Conservation (phyloP, 1,140 invertebrate genomes). For the Chymomyza costata region DNA sequence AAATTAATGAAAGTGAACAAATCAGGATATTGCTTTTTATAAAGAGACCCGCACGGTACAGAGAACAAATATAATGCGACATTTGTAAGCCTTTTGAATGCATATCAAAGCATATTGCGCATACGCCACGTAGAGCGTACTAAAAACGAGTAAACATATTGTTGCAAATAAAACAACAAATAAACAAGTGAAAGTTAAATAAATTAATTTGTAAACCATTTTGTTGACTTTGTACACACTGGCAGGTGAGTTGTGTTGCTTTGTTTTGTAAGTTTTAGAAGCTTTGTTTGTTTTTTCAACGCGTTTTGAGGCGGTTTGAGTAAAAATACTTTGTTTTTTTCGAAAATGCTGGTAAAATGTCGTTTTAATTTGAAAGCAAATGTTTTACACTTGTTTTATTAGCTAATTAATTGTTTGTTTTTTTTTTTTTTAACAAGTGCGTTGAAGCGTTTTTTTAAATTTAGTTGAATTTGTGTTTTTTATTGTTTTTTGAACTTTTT, state of each 20-base stretch:
- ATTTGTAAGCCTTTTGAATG: constrained; percentile 1
- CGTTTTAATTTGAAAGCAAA: too few species aligned
- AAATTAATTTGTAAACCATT: constrained; percentile 32
- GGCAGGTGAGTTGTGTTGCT: constrained; percentile 6
- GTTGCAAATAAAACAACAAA: constrained; percentile 42
- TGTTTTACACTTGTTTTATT: too few species aligned
- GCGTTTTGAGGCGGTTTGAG: too few species aligned
- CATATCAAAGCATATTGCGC: constrained; percentile 52
- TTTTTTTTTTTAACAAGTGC: too few species aligned
- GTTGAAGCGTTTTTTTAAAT: too few species aligned
- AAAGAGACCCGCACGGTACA: constrained; percentile 23
- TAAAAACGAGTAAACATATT: constrained; percentile 59
- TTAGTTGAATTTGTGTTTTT: too few species aligned
- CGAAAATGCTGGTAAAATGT: too few species aligned
- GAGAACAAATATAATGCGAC: constrained; percentile 33
- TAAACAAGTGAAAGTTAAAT: constrained; percentile 10
- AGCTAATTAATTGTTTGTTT: too few species aligned
- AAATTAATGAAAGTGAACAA: constrained; percentile 38
- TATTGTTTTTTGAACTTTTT: too few species aligned
- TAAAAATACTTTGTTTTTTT: too few species aligned
- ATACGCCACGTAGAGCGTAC: constrained; percentile 57
- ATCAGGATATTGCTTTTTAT: constrained; percentile 50
- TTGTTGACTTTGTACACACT: constrained; percentile 1
- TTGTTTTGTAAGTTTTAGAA: too few species aligned
- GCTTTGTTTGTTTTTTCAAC: too few species aligned